Percentiles rank a stretch among this genome's conserved stretches.
These are phyloP conservation scores for Cryptoleucopteryx plumbea DNA, from an alignment of 2,113 vertebrate genomes.

Conservation along the genomic window DNA sequence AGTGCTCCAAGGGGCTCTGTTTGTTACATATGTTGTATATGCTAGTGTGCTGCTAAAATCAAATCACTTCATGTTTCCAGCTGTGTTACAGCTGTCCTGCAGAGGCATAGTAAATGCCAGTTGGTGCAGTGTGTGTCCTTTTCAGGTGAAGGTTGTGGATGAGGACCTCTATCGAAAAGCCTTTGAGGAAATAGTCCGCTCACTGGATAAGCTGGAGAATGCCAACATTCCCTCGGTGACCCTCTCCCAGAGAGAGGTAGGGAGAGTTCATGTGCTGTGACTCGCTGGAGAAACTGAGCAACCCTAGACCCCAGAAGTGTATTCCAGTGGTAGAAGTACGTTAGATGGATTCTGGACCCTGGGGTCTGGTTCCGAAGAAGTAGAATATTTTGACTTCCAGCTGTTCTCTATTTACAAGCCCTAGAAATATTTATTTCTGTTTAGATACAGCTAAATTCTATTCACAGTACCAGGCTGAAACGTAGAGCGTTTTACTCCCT, in stretches of 20 bases:
- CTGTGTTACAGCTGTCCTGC: not conserved
- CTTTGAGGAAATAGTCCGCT: slow-evolving; percentile 91
- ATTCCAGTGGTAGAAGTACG: not conserved
- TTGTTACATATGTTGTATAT: not conserved
- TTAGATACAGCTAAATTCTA: not conserved
- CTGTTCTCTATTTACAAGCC: not conserved
- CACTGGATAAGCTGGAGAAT: slow-evolving; percentile 95
- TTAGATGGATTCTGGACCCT: not conserved
- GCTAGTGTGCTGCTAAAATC: not conserved
- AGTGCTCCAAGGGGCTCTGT: not conserved
- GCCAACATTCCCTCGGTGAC: slow-evolving; percentile 93
- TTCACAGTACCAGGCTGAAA: not conserved
- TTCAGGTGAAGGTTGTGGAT: slow-evolving; percentile 88
- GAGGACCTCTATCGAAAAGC: slow-evolving; percentile 83
- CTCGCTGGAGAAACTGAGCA: not conserved
- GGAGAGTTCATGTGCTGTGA: not conserved
- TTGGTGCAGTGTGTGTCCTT: not conserved
- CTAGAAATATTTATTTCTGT: not conserved
- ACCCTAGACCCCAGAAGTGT: not conserved
- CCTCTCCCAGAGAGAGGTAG: slow-evolving; percentile 86
- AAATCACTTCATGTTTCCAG: not conserved
- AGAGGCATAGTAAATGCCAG: not conserved
- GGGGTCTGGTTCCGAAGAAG: not conserved
- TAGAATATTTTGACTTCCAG: not conserved
- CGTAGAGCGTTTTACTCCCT: not conserved